Base-by-base conservation (phyloP, 1,140 invertebrate species). In the Drosophila mauritiana region DNA sequence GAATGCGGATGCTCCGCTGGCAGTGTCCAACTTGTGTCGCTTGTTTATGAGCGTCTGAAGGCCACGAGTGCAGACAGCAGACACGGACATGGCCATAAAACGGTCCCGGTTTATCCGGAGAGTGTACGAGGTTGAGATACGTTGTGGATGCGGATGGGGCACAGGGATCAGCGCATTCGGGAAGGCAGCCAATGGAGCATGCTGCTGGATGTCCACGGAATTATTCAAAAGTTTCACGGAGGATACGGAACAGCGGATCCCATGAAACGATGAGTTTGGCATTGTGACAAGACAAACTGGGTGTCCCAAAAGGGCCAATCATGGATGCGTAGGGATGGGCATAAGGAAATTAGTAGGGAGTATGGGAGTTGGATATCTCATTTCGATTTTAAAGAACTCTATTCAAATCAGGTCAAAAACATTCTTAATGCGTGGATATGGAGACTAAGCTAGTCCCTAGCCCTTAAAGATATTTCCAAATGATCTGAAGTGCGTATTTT, bases 41-140 rank as follows among this genome's bases (percentile, higher is more conserved):
- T 81, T 86, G 82, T 85, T 85, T 85, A 86, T 67, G 78, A 78
- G 67, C 78, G 82, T 85, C 82, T 86, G 82, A 85, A 85, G 82
- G 81, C 82, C 82, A 84, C 56, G 61, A 73, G 62, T 65, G 65
- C 80, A 70, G 80, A 59, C 80, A 62, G 39, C 63, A 63, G 61
- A 55, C 80, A 80, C 40, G 76, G 78, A 73, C 67, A 62, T 61
- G 64, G 58, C 73, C 77, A 76, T 80, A 77, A 80, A 84, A 80
- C 49, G 65, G 53, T 56, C 13, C 61, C 40, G 22, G 40, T 34
- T 42, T 49, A 56, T 31, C 61, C 63, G 72, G 54, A 31, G 57
- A 55, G 63, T 22, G 80, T 34, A 52, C 55, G 31, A 42, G 5
- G 17, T 48, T n/a, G 39, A 55, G 62, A 69, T 69, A 45, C n/a